These are phyloP conservation scores for Acipenser oxyrinchus DNA, from an alignment of 2,797 vertebrate species.

Conservation along the genomic window DNA sequence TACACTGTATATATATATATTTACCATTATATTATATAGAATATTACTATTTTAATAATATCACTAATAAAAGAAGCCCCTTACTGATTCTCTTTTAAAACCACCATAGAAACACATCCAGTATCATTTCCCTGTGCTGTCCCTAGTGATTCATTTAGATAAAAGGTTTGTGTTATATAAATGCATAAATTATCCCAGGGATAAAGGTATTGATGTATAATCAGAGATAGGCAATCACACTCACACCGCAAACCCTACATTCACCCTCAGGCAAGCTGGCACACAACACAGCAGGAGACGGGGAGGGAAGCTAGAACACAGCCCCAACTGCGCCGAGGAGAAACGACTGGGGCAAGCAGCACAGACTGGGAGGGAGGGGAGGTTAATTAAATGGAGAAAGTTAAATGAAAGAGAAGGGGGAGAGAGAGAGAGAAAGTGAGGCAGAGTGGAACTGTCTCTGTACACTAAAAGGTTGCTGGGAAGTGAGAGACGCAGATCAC, in stretches of 20 bases:
- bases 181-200: constrained; percentile 56
- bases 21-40: not conserved
- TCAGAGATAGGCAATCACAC: constrained; percentile 49
- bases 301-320: too few relatives aligned
- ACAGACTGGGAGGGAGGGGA: not conserved
- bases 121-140: constrained; percentile 35
- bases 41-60: constrained; percentile 26
- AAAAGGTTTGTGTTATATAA: constrained; percentile 55
- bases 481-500: constrained; percentile 45
- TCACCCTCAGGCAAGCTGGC: constrained; percentile 41
- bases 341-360: too few relatives aligned
- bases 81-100: constrained; percentile 28
- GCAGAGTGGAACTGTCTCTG: not conserved
- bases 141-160: constrained; percentile 48
- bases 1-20: too few relatives aligned
- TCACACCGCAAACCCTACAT: constrained; percentile 34
- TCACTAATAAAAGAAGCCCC: constrained; percentile 22
- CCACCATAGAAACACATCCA: constrained; percentile 25
- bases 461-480: constrained; percentile 43
- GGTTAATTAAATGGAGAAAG: constrained; percentile 11
- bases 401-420: constrained; percentile 21
- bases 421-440: accelerated
- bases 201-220: constrained; percentile 60
- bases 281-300: constrained; percentile 18
- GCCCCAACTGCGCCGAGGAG: too few relatives aligned